phyloP scores from a whole-genome alignment of 37 sponge, comb jelly and placozoan species.

The Haliclona indistincta region DNA sequence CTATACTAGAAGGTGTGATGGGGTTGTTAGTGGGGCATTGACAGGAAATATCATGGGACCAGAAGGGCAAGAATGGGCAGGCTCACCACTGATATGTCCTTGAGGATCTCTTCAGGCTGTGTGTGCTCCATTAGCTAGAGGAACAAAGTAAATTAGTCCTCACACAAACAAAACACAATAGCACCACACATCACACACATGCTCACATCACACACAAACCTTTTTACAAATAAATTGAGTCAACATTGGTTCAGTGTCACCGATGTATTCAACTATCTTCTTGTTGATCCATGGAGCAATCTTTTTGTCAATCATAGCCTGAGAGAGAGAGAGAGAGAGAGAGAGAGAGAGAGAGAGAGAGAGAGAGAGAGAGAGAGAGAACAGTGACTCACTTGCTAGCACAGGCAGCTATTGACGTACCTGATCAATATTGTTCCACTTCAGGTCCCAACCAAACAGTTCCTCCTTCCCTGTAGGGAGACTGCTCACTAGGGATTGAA shows the following conservation, averaged over 20 bases:
- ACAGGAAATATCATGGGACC: too few relatives aligned
- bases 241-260: constrained; percentile 91
- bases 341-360: constrained; percentile 31
- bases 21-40: too few relatives aligned
- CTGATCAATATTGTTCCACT: constrained; percentile 91
- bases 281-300: constrained; percentile 94
- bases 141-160: constrained; percentile 7
- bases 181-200: too few relatives aligned
- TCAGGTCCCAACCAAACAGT: constrained; percentile 86
- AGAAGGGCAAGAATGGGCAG: not conserved
- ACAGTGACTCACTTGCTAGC: not conserved
- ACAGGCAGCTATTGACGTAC: constrained; percentile 48
- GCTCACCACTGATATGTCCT: constrained; percentile 86
- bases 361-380: constrained; percentile 14
- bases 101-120: constrained; percentile 54
- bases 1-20: too few relatives aligned
- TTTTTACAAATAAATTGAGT: constrained; percentile 95
- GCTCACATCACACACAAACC: constrained; percentile 39
- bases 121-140: constrained; percentile 66
- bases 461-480: constrained; percentile 95
- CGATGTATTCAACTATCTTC: constrained; percentile 98
- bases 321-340: not conserved
- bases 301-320: constrained; percentile 91
- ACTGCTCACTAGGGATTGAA: constrained; percentile 83
- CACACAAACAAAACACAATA: constrained; percentile 9